Evolutionary conservation across 2,888 invertebrate species (phyloP).

Genomic region (Brenthis hecate): DNA sequence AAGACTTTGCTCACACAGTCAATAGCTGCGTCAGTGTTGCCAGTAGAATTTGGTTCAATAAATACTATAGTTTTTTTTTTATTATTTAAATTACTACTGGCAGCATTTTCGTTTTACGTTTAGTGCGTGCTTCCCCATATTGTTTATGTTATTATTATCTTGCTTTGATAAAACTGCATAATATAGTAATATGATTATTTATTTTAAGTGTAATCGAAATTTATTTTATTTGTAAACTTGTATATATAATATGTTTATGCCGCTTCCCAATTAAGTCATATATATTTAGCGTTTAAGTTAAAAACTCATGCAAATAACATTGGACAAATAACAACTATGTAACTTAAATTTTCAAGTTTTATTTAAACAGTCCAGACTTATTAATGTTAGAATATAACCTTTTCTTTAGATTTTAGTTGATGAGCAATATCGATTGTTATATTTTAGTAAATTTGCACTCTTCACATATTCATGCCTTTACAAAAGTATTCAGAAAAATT

Average conservation of each 20-base stretch:
- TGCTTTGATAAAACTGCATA: slow-evolving; percentile 30
- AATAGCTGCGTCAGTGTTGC: slow-evolving; percentile 46
- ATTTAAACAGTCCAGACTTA: not conserved
- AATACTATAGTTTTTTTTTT: not conserved
- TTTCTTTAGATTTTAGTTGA: slow-evolving; percentile 12
- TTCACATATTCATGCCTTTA: slow-evolving; percentile 11
- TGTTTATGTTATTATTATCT: slow-evolving; percentile 30
- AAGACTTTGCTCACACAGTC: slow-evolving; percentile 68
- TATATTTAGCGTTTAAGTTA: slow-evolving; percentile 8
- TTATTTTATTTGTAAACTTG: slow-evolving; percentile 39
- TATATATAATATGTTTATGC: slow-evolving; percentile 44
- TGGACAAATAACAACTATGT: too few relatives aligned
- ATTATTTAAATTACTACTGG: slow-evolving; percentile 29
- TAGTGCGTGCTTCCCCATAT: slow-evolving; percentile 54
- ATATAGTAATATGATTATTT: slow-evolving; percentile 42
- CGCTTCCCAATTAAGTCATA: slow-evolving; percentile 11
- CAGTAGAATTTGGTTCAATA: slow-evolving; percentile 33
- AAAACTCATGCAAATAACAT: not conserved
- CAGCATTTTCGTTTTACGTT: slow-evolving; percentile 41
- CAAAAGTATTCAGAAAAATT: not conserved
- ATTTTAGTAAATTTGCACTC: slow-evolving; percentile 10
- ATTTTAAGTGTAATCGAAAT: slow-evolving; percentile 38
- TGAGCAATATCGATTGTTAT: slow-evolving; percentile 11
- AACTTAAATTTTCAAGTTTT: too few relatives aligned
- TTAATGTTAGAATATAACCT: not conserved